Conservation (phyloP, 2,797 vertebrate genomes). For the Oceanodroma leucorhoa region DNA sequence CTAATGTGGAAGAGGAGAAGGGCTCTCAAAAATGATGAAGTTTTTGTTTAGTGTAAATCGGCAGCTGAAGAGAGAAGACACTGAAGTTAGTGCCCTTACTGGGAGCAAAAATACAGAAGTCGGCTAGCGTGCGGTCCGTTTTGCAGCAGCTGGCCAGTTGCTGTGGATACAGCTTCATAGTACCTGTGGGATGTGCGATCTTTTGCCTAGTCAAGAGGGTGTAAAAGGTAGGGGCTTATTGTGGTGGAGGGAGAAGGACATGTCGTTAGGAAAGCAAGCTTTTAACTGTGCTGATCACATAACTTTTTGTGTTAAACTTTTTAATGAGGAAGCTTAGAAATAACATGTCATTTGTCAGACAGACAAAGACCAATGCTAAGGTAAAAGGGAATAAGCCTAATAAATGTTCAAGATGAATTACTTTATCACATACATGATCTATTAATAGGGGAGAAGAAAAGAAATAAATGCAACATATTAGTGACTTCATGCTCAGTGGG, state of each 20-base stretch:
- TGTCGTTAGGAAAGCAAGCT: background rate
- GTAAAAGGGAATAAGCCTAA: conserved; percentile 4
- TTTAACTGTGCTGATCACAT: background rate
- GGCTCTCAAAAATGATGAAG: background rate
- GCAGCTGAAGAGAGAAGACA: background rate
- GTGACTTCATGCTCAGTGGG: conserved; percentile 7
- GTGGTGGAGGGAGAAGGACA: background rate
- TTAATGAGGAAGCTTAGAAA: conserved; percentile 11
- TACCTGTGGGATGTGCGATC: background rate
- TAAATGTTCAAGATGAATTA: conserved; percentile 2
- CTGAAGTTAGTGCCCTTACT: background rate
- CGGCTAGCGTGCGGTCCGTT: background rate
- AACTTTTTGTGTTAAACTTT: conserved; percentile 18
- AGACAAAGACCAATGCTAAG: conserved; percentile 4
- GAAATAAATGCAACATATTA: background rate
- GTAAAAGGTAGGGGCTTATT: background rate
- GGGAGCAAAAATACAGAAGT: background rate
- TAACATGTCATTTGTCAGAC: conserved; percentile 1
- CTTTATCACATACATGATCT: background rate
- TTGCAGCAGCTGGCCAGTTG: background rate
- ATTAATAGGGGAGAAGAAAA: conserved; percentile 38
- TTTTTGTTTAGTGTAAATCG: background rate
- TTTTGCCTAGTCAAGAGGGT: background rate
- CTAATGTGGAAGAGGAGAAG: background rate
- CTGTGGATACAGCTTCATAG: background rate